phyloP scores from a whole-genome alignment of 1,140 invertebrate genomes.

The Zaprionus africanus region DNA sequence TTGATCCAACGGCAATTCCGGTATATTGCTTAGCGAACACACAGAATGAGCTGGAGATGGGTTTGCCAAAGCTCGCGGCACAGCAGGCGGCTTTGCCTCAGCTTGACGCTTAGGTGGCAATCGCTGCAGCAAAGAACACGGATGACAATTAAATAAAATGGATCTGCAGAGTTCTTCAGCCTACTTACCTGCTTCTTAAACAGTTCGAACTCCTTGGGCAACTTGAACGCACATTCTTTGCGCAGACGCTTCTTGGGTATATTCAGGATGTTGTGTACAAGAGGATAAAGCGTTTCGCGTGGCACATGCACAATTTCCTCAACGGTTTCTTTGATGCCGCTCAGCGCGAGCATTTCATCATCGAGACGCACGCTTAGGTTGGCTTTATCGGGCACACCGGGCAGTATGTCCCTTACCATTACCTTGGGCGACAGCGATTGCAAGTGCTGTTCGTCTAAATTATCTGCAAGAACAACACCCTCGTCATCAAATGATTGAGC shows the following conservation, averaged over 20 bases:
- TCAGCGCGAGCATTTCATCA: slow-evolving; percentile 39
- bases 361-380: slow-evolving; percentile 48
- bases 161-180: not conserved
- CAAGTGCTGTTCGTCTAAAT: slow-evolving; percentile 53
- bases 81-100: not conserved
- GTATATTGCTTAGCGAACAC: not conserved
- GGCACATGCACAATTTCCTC: slow-evolving; percentile 48
- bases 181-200: slow-evolving; percentile 55
- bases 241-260: slow-evolving; percentile 43
- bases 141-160: not conserved
- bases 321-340: slow-evolving; percentile 16
- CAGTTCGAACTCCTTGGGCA: slow-evolving; percentile 40
- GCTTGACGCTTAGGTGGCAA: slow-evolving; percentile 18
- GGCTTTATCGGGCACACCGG: slow-evolving; percentile 49
- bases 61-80: not conserved
- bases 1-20: slow-evolving; percentile 12
- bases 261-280: slow-evolving; percentile 41
- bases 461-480: slow-evolving; percentile 77
- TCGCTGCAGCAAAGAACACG: slow-evolving; percentile 31
- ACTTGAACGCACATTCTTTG: slow-evolving; percentile 36
- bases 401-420: slow-evolving; percentile 52
- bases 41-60: not conserved
- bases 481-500: slow-evolving; percentile 74
- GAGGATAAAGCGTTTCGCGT: slow-evolving; percentile 37
- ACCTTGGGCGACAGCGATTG: slow-evolving; percentile 52